Evolutionary conservation across 2,888 invertebrate species (phyloP), one percentile per base, ranked within the genome.

Genomic region (Plutella xylostella): DNA sequence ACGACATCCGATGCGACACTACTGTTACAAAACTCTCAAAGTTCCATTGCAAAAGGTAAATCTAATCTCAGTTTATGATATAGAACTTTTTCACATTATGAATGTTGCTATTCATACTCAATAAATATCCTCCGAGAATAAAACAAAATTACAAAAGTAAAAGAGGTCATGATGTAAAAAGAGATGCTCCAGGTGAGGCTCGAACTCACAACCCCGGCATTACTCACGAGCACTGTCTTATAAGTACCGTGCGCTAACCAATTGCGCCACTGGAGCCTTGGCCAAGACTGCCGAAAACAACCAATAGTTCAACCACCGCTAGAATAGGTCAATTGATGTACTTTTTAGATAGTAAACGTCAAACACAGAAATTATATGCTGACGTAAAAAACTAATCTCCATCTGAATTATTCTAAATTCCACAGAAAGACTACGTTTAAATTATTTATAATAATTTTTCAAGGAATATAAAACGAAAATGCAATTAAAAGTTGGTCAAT

Each of bases 191-290:
- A 93, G 94, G 94, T 95, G 96, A 96, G 96, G 96, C 94, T 96
- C 96, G 96, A 96, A 96, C 96, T 96, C 95, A 93, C 95, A 95
- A 95, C 96, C 95, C 94, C 95, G 95, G 95, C 96, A 96, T 96
- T 74, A 92, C 96, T 95, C 93, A 93, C 90, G 89, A 89, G 89
- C 88, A 96, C 96, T 96, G 95, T 89, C 92, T 89, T 94, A 96
- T 96, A 97, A 97, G 96, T 96, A 97, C 96, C 96, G 96, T 96
- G 96, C 96, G 96, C 96, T 97, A 96, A 96, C 96, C 96, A 94
- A 96, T 96, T 97, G 96, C 96, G 96, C 96, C 96, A 97, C 96
- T 94, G 94, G 95, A 93, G 94, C 94, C 90, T 89, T 90, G 88
- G 90, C 88, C 50, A 52, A 61, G 45, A n/a, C 0, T 1, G 43